Percentiles rank a stretch among this genome's conserved stretches.
phyloP scores from a whole-genome alignment of 2,888 invertebrate genomes.

The Petrolisthes manimaculis region DNA sequence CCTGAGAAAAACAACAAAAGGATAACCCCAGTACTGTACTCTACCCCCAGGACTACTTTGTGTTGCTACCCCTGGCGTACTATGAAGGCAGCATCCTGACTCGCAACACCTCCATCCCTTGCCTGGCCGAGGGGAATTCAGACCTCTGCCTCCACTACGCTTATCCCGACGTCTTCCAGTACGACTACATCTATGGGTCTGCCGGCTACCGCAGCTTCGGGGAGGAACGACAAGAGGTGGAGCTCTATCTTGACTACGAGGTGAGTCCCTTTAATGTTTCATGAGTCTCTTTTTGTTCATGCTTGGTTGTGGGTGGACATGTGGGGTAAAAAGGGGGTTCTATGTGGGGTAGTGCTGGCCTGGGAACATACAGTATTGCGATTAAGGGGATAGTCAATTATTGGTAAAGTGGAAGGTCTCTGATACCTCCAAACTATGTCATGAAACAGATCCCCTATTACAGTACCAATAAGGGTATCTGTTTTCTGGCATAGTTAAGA shows the following conservation, averaged over 20 bases:
- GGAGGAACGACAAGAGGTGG: slow-evolving; percentile 68
- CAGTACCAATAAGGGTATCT: too few relatives aligned
- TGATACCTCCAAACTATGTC: too few relatives aligned
- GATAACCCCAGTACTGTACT: too few relatives aligned
- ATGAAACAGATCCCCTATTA: too few relatives aligned
- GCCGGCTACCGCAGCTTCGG: slow-evolving; percentile 74
- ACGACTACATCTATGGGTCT: slow-evolving; percentile 73
- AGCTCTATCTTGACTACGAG: slow-evolving; percentile 69
- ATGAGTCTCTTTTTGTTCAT: neutral
- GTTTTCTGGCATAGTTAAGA: too few relatives aligned
- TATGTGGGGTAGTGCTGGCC: too few relatives aligned
- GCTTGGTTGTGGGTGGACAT: neutral
- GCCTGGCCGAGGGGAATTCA: slow-evolving; percentile 75
- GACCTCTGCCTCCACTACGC: slow-evolving; percentile 84
- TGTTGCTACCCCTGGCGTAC: slow-evolving; percentile 94
- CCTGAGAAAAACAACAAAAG: too few relatives aligned
- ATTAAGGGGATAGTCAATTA: too few relatives aligned
- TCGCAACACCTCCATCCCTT: slow-evolving; percentile 85
- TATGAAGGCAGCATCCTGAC: slow-evolving; percentile 93
- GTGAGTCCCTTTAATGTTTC: slow-evolving; percentile 66
- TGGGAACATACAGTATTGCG: too few relatives aligned
- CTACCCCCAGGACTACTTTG: slow-evolving; percentile 87
- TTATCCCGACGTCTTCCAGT: slow-evolving; percentile 80
- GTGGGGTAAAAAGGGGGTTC: neutral
- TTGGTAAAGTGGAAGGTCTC: too few relatives aligned